Base-by-base conservation (phyloP, 2,888 invertebrate genomes). In the Ochropacha duplaris region DNA sequence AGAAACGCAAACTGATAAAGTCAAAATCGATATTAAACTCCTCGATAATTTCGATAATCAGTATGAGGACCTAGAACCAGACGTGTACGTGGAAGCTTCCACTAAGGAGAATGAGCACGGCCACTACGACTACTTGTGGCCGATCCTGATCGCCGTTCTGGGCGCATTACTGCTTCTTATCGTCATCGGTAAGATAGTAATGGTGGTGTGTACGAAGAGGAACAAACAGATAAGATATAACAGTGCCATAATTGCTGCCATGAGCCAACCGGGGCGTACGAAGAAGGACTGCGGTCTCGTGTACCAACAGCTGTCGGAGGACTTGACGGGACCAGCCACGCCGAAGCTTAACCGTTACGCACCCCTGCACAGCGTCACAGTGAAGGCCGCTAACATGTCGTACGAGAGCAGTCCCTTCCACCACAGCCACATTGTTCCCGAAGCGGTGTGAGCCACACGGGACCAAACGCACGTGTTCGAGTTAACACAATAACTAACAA, bases 251-350 rank as follows among this genome's bases (percentile, higher is more conserved):
- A 88, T 92, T 61, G 92, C 92, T 34, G 92, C 91, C 58, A 92
- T 94, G 93, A 93, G 92, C 72, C 89, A 94, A 64, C 87, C 89
- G 63, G 80, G 87, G 19, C 92, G 92, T 62, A 91, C 94, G 49
- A 95, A 95, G 90, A 95, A 95, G 76, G 95, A 96, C 81, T 95
- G 95, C 71, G 95, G 95, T 3, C 93, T 96, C 60, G 96, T 97
- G 22, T 97, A 96, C 86, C 96, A 96, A 77, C 96, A 96, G 67
- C 88, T 97, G 57, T 96, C 96, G 12, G 96, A 96, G 83, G 96
- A 97, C 69, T 94, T 96, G 67, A 93, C 94, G 12, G 95, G 95
- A 54, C 94, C 95, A 4, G 90, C 94, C 76, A 94, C 95, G 74
- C 96, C 96, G 54, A 96, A 95, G 81, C 90, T 95, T 62, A 95